phyloP scores from a whole-genome alignment of 1,140 invertebrate genomes.

The Calliphora vicina region DNA sequence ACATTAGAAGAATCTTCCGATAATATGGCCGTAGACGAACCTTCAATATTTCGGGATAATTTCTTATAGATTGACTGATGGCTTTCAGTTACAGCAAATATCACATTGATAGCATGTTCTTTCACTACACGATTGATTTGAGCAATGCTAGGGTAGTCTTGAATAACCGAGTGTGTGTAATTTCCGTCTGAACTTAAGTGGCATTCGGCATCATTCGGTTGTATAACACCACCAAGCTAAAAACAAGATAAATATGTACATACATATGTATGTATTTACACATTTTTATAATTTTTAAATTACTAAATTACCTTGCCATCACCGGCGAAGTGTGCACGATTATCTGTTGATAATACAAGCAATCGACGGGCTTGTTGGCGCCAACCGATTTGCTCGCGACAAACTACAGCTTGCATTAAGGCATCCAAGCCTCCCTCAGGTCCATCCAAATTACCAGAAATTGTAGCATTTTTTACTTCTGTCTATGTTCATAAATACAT shows the following conservation, averaged over 20 bases:
- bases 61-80: conserved; percentile 86
- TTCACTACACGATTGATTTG: conserved; percentile 91
- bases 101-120: conserved; percentile 94
- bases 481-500: conserved; percentile 63
- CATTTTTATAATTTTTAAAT: neutral
- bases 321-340: conserved; percentile 97
- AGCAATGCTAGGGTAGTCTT: conserved; percentile 98
- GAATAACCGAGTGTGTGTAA: conserved; percentile 82
- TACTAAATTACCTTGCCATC: conserved; percentile 88
- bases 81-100: conserved; percentile 95
- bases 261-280: neutral
- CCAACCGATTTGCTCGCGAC: conserved; percentile 83
- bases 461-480: conserved; percentile 77
- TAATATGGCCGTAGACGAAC: conserved; percentile 84
- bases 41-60: conserved; percentile 81
- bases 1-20: conserved; percentile 93
- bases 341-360: conserved; percentile 97
- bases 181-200: conserved; percentile 77
- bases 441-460: conserved; percentile 97
- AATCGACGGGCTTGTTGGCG: conserved; percentile 89
- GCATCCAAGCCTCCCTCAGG: conserved; percentile 99
- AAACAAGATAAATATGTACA: conserved; percentile 39
- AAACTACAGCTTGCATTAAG: conserved; percentile 97
- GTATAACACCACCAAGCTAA: conserved; percentile 87
- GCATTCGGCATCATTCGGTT: conserved; percentile 92